Evolutionary conservation across 2,888 invertebrate species (phyloP), one percentile per base, ranked within the genome.

Genomic region (Cepaea hortensis): DNA sequence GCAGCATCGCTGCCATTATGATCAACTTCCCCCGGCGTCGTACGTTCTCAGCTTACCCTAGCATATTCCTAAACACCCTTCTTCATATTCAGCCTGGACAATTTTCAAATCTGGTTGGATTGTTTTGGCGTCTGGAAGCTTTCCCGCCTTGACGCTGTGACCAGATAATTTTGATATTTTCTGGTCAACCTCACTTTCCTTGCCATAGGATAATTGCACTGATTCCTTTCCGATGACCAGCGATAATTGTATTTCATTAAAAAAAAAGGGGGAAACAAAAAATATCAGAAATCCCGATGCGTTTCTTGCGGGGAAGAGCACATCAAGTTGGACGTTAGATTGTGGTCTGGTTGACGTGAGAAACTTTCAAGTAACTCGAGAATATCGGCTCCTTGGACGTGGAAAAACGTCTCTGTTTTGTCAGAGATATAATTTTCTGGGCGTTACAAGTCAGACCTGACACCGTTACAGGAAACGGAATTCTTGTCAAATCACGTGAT

Each of bases 61-160:
- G 65, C 84, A 75, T 79, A 73, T 72, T 73, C 76, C 86, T 81
- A 73, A 77, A 61, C 70, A 61, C 61, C 83, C 79, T 83, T 61
- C 83, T 83, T 70, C 77, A 75, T 86, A 73, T 83, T 83, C 83
- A 82, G 70, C 80, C 55, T 48, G 81, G 23, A 65, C 81, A 81
- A 85, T 85, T 85, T 85, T 85, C 85, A 85, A 85, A 85, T 85
- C 85, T 85, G 65, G 85, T 20, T 61, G 76, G 81, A 81, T 81
- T 75, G 35, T 81, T 81, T 72, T 73, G 81, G 85, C 48, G 85
- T 85, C 85, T 85, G 85, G 81, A 81, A 75, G 73, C 85, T 75
- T 62, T 85, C 85, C 81, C 81, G 46, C 46, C 15, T 46, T 81
- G 81, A 65, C 81, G 81, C 75, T 75, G 35, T 75, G 81, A 81